Base-by-base conservation (phyloP, 2,797 vertebrate species). In the Myiotriccus ornatus region DNA sequence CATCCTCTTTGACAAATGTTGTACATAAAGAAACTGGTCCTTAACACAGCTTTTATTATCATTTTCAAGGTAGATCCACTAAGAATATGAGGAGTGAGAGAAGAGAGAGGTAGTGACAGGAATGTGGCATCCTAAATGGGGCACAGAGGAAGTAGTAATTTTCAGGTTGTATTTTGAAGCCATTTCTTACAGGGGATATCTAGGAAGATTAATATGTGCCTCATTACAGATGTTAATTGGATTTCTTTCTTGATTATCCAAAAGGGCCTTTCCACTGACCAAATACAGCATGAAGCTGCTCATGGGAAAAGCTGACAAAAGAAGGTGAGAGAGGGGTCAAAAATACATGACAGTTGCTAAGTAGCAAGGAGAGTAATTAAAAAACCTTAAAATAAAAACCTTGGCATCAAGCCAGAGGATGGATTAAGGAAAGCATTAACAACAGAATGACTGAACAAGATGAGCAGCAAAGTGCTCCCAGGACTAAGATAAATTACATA, bases 371-470 rank as follows among this genome's bases (percentile, higher is more conserved):
- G 52, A 94, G 50, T 35, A 92, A 67, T 74, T 78, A 69, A 94
- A 90, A 77, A 12, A 52, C 14, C 85, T 91, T 96, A 74, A 94
- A 76, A 87, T 76, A 91, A 94, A 93, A 90, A 14, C 47, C 57
- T 84, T 76, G 80, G 88, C 12, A 0, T 67, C 65, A 60, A 90
- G 85, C 73, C 87, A 92, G 73, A 91, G 8, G 27, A 60, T 43
- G 80, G 85, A 90, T 91, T 93, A 93, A 78, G 49, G 75, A 84
- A 71, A 91, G 82, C 49, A 75, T 49, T 90, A 86, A 35, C 39
- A 76, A 68, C 70, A 67, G 79, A 91, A 88, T 76, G 69, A 91
- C 62, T 59, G 71, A 65, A 84, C 55, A 92, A 64, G 69, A 85
- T 34, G 1, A 89, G 47, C 46, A 89, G 65, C 7, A 1, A 73